Conservation (phyloP, 35 echinoderm and acorn worm species). For the Ophioderma brevispina region DNA sequence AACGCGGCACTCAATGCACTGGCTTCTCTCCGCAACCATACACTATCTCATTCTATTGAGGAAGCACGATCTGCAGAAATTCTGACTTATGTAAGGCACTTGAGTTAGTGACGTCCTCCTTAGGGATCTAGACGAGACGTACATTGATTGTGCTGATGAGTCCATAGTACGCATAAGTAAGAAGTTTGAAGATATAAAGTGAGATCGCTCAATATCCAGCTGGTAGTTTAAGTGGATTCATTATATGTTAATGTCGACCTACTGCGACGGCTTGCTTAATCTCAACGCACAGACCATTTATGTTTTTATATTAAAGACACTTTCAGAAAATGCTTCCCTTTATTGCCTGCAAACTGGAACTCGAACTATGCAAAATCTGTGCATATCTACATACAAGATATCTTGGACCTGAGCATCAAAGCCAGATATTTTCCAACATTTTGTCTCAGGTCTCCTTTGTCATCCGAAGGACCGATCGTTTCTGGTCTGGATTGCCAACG, state of each 20-base stretch:
- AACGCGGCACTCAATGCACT: conserved; percentile 6
- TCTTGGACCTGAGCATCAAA: too few species aligned
- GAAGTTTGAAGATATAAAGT: background rate
- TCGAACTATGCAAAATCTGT: conserved; percentile 60
- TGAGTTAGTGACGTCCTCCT: background rate
- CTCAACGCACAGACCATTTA: conserved; percentile 30
- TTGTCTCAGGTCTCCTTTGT: too few species aligned
- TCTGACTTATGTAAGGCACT: too few species aligned
- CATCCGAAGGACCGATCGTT: too few species aligned
- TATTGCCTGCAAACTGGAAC: conserved; percentile 64
- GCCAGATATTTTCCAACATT: too few species aligned
- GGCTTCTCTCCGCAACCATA: background rate
- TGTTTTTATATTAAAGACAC: conserved; percentile 28
- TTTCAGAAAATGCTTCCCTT: conserved; percentile 62
- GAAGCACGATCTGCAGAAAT: background rate
- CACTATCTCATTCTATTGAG: background rate
- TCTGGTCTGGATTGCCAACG: too few species aligned
- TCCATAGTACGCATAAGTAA: background rate
- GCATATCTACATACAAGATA: too few species aligned
- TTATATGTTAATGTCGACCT: conserved; percentile 61
- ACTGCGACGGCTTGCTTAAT: conserved; percentile 19
- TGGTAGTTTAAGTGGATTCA: conserved; percentile 49
- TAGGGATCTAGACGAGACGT: background rate
- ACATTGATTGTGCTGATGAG: background rate
- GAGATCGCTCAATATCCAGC: background rate